Conservation (phyloP, 2,888 invertebrate species). For the Metalampra italica region DNA sequence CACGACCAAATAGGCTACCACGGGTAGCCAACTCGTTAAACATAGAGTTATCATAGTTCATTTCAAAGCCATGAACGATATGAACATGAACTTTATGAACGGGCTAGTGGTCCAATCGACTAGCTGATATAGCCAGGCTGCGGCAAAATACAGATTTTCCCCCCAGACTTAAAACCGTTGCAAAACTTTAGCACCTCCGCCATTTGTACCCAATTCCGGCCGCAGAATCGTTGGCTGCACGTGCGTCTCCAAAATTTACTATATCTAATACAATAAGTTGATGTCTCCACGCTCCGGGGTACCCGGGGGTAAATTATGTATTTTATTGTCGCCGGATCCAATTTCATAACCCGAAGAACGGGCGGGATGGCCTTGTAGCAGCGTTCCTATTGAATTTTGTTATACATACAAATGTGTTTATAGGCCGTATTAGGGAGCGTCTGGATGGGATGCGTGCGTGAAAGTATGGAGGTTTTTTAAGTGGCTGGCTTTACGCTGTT, state of each 20-base stretch:
- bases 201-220: conserved; percentile 1
- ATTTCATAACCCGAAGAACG: conserved; percentile 63
- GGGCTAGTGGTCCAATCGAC: too few species aligned
- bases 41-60: too few species aligned
- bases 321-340: conserved; percentile 64
- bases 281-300: conserved; percentile 27
- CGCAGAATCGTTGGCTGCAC: conserved; percentile 46
- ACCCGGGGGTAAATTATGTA: conserved; percentile 60
- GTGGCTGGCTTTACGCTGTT: neutral
- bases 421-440: conserved; percentile 15
- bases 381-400: conserved; percentile 57
- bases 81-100: too few species aligned
- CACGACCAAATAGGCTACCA: too few species aligned
- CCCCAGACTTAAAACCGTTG: neutral
- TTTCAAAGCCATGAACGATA: too few species aligned
- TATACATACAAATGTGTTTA: conserved; percentile 57
- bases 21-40: too few species aligned
- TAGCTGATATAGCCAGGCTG: too few species aligned
- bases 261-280: conserved; percentile 66
- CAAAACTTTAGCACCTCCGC: neutral
- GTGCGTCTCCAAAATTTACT: conserved; percentile 63
- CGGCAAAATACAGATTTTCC: too few species aligned
- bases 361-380: conserved; percentile 38
- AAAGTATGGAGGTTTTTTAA: neutral
- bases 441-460: neutral